Evolutionary conservation across 2,888 invertebrate species (phyloP).

Genomic region (Plutella xylostella): DNA sequence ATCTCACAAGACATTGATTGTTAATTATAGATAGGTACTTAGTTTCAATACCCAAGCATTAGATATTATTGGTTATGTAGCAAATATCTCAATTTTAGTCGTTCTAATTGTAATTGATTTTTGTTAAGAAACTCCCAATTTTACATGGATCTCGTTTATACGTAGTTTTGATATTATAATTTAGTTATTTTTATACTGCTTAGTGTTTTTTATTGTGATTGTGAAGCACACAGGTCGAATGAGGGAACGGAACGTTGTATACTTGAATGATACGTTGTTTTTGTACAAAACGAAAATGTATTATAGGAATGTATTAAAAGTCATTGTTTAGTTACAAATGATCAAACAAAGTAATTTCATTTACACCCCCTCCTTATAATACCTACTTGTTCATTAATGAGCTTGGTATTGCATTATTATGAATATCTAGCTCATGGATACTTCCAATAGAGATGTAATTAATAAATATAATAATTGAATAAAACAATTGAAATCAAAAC

Average conservation of each 20-base stretch:
- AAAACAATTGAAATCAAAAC: too few species aligned
- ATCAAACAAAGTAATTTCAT: constrained; percentile 37
- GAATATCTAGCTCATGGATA: too few species aligned
- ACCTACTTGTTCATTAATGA: too few species aligned
- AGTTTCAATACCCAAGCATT: too few species aligned
- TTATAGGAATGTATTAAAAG: constrained; percentile 64
- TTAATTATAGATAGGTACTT: too few species aligned
- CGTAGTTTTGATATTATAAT: constrained; percentile 52
- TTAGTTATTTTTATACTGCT: constrained; percentile 21
- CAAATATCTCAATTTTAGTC: too few species aligned
- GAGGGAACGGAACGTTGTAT: constrained; percentile 34
- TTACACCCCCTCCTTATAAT: constrained; percentile 21
- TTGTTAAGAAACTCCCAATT: constrained; percentile 2
- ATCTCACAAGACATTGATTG: too few species aligned
- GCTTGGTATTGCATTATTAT: too few species aligned
- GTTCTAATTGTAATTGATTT: background rate
- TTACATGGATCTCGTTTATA: constrained; percentile 47
- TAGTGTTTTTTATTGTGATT: background rate
- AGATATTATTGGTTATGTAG: too few species aligned
- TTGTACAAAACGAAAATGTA: constrained; percentile 65
- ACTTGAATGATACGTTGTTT: constrained; percentile 47
- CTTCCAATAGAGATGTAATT: too few species aligned
- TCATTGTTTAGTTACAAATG: constrained; percentile 64
- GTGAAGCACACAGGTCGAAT: constrained; percentile 3
- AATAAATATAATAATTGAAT: too few species aligned